Evolutionary conservation across 23 tunicate species (phyloP).

Genomic region (Styela plicata): DNA sequence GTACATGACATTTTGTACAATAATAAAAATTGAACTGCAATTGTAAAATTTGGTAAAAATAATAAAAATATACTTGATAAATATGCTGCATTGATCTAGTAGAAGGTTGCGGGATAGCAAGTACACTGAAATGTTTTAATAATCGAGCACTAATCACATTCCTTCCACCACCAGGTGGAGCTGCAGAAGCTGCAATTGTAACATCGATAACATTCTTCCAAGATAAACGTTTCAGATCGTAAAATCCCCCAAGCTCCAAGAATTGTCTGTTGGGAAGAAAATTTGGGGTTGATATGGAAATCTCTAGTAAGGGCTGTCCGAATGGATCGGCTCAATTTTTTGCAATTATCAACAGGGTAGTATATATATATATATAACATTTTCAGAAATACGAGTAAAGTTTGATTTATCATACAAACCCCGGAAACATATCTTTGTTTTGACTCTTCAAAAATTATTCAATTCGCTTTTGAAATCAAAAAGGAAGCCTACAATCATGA

Average conservation of each 20-base stretch:
- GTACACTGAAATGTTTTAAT: slow-evolving; percentile 75
- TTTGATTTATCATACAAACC: too few relatives aligned
- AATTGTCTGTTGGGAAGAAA: slow-evolving; percentile 75
- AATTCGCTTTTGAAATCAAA: too few relatives aligned
- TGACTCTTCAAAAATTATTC: too few relatives aligned
- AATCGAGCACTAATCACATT: slow-evolving; percentile 71
- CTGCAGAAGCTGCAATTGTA: slow-evolving; percentile 88
- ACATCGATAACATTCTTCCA: slow-evolving; percentile 83
- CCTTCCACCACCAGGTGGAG: slow-evolving; percentile 91
- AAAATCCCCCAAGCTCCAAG: slow-evolving; percentile 83
- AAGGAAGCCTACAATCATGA: too few relatives aligned
- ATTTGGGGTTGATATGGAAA: too few relatives aligned
- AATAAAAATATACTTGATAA: slow-evolving; percentile 42
- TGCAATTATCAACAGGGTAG: too few relatives aligned
- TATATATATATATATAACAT: too few relatives aligned
- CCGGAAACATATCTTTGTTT: too few relatives aligned
- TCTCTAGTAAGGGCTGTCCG: neutral
- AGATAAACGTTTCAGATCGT: slow-evolving; percentile 58
- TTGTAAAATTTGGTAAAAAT: neutral
- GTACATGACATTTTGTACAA: too few relatives aligned
- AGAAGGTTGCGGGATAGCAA: slow-evolving; percentile 90
- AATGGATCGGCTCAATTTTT: neutral
- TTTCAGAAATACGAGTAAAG: too few relatives aligned
- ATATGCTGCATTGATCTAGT: slow-evolving; percentile 93
- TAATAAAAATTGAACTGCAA: too few relatives aligned